Conservation (phyloP, 2,888 invertebrate genomes). For the Osedax fenrisi region DNA sequence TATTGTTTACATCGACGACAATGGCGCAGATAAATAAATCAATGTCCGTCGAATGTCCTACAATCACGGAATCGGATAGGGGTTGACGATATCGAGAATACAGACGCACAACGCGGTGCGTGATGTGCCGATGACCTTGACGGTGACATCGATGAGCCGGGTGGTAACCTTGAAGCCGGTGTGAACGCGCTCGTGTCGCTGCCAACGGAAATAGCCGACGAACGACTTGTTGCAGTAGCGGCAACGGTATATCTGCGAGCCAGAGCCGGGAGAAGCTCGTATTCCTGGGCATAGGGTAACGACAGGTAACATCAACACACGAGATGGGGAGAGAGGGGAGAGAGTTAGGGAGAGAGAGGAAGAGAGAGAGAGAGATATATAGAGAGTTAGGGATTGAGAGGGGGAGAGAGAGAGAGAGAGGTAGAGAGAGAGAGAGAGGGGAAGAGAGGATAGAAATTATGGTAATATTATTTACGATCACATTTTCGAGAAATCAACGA, state of each 20-base stretch:
- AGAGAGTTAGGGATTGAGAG: background rate
- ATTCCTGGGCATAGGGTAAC: too few species aligned
- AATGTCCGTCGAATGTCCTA: too few species aligned
- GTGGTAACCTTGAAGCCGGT: conserved; percentile 42
- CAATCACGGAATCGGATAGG: too few species aligned
- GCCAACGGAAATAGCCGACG: conserved; percentile 45
- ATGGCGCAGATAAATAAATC: background rate
- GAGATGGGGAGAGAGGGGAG: background rate
- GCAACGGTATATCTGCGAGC: conserved; percentile 38
- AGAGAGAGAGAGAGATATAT: background rate
- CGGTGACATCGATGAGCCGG: too few species aligned
- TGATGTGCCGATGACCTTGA: too few species aligned
- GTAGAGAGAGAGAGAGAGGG: background rate
- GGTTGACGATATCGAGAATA: too few species aligned
- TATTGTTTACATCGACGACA: background rate
- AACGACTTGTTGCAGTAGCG: conserved; percentile 48
- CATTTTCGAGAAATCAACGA: too few species aligned
- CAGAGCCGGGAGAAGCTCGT: background rate
- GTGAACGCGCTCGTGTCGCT: conserved; percentile 50
- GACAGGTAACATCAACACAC: too few species aligned
- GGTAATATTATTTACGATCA: too few species aligned
- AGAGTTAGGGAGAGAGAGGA: background rate
- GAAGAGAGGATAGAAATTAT: too few species aligned
- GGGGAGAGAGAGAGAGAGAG: background rate
- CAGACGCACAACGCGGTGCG: too few species aligned